Evolutionary conservation across 2,113 vertebrate genomes (phyloP).

Genomic region (Nothocercus julius): DNA sequence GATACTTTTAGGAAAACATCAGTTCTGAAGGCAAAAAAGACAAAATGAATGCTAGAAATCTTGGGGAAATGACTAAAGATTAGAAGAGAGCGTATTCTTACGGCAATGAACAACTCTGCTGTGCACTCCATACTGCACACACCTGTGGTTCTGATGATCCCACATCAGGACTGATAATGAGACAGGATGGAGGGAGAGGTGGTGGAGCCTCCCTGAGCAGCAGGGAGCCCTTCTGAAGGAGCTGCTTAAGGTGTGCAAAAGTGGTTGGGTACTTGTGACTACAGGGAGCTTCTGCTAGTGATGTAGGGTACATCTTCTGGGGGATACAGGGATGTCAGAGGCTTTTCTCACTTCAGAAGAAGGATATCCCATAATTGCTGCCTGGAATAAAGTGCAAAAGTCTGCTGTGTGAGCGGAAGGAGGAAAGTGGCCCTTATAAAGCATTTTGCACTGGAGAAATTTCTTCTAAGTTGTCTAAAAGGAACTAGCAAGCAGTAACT

Average conservation of each 20-base stretch:
- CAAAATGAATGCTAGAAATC: background rate
- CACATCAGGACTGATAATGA: rapidly evolving
- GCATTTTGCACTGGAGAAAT: background rate
- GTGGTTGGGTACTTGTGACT: background rate
- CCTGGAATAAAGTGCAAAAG: background rate
- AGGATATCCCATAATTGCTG: background rate
- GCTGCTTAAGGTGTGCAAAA: background rate
- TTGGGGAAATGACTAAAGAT: background rate
- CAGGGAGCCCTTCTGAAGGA: background rate
- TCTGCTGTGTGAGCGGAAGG: background rate
- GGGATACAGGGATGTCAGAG: background rate
- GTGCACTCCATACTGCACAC: background rate
- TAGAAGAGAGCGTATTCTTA: rapidly evolving
- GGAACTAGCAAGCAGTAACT: background rate
- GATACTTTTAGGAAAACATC: background rate
- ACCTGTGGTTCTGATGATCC: background rate
- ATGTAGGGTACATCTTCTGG: background rate
- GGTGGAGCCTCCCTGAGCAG: background rate
- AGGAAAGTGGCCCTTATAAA: background rate
- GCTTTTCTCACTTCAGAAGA: background rate
- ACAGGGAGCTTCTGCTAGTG: background rate
- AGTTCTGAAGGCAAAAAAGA: background rate
- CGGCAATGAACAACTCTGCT: background rate
- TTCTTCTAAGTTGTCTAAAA: background rate
- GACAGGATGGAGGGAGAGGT: background rate